These are phyloP conservation scores for Nannoperca australis DNA, from an alignment of 2,797 vertebrate genomes.

Conservation along the genomic window DNA sequence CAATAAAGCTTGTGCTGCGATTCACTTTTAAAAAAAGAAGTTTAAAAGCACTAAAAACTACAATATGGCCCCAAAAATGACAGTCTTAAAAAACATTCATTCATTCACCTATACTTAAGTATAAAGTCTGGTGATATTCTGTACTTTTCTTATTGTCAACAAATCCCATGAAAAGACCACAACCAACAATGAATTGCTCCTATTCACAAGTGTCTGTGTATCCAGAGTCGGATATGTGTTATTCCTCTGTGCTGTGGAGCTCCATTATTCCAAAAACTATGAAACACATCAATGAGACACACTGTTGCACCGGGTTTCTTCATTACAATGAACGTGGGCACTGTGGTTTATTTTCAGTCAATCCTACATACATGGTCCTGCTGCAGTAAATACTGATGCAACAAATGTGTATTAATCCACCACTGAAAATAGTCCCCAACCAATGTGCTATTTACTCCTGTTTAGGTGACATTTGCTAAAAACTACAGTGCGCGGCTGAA, in stretches of 20 bases:
- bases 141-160: neutral
- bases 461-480: neutral
- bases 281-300: neutral
- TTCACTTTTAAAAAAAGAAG: constrained; percentile 1
- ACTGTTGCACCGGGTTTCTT: neutral
- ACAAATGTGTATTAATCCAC: neutral
- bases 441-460: neutral
- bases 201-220: neutral
- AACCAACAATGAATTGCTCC: neutral
- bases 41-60: constrained; percentile 11
- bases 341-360: too few species aligned
- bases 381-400: neutral
- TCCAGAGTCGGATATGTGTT: neutral
- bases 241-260: neutral
- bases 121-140: constrained; percentile 13
- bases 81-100: constrained; percentile 1
- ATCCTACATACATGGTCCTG: neutral
- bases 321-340: too few species aligned
- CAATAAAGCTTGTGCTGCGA: neutral
- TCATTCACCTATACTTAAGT: constrained; percentile 1
- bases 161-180: constrained; percentile 23
- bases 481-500: neutral
- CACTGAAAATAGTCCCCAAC: neutral
- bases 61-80: constrained; percentile 6
- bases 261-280: neutral